Conservation (phyloP, 2,113 vertebrate genomes). For the Pelecanoides urinatrix region DNA sequence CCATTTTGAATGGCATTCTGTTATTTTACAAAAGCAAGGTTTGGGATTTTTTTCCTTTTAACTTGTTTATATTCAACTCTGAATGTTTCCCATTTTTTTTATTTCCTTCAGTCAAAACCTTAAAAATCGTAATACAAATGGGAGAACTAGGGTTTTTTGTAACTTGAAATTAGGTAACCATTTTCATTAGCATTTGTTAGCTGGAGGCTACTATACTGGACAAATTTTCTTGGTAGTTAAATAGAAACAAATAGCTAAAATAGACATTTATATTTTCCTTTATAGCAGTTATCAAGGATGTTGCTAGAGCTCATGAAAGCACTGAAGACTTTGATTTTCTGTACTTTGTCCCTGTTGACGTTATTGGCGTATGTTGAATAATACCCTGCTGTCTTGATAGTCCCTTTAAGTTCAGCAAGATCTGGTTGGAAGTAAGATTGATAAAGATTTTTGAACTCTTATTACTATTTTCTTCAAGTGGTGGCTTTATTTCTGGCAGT, state of each 20-base stretch:
- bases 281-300: constrained; percentile 49
- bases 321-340: not conserved
- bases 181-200: not conserved
- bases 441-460: not conserved
- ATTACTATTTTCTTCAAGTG: not conserved
- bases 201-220: constrained; percentile 34
- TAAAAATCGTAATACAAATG: not conserved
- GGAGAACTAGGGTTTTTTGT: not conserved
- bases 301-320: constrained; percentile 61
- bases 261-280: not conserved
- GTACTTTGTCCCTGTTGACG: not conserved
- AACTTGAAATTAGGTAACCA: not conserved
- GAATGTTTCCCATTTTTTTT: constrained; percentile 36
- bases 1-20: constrained; percentile 62
- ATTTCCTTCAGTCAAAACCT: constrained; percentile 52
- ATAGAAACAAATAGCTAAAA: not conserved
- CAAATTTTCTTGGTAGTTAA: constrained; percentile 6
- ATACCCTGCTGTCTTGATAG: not conserved
- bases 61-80: constrained; percentile 38
- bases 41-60: not conserved
- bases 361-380: not conserved
- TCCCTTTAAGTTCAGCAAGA: constrained; percentile 8
- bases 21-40: constrained; percentile 50
- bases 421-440: not conserved
- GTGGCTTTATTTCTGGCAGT: not conserved